Conservation (phyloP, 1,140 invertebrate genomes). For the Drosophila aff. region DNA sequence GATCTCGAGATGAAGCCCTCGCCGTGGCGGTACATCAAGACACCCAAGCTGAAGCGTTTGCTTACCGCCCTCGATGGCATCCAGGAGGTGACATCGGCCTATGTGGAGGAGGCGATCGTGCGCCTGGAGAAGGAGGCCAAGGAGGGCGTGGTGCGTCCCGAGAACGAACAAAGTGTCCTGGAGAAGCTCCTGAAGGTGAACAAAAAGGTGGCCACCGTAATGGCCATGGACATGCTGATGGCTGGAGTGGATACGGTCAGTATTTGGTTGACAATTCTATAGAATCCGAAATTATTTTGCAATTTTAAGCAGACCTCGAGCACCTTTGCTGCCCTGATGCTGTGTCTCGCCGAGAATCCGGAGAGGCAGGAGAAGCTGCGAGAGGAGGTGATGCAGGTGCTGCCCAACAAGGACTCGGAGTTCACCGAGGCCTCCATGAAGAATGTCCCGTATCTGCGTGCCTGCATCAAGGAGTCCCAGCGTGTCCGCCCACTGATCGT, state of each 20-base stretch:
- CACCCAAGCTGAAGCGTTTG: slow-evolving; percentile 86
- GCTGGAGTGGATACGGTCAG: slow-evolving; percentile 84
- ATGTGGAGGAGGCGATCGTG: slow-evolving; percentile 70
- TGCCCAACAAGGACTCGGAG: slow-evolving; percentile 85
- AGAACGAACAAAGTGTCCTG: slow-evolving; percentile 77
- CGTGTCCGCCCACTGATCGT: slow-evolving; percentile 86
- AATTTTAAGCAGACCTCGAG: slow-evolving; percentile 50
- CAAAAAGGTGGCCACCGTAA: slow-evolving; percentile 84
- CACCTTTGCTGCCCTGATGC: slow-evolving; percentile 40
- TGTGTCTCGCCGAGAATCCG: slow-evolving; percentile 88
- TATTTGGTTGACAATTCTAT: no score
- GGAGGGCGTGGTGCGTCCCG: slow-evolving; percentile 35
- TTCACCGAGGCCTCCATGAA: slow-evolving; percentile 87
- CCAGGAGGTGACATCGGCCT: slow-evolving; percentile 41
- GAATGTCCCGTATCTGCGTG: slow-evolving; percentile 88
- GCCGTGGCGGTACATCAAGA: slow-evolving; percentile 88
- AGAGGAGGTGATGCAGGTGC: slow-evolving; percentile 88
- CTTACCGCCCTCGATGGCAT: slow-evolving; percentile 85
- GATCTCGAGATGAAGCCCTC: slow-evolving; percentile 88
- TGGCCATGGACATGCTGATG: slow-evolving; percentile 84
- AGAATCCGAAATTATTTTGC: not conserved
- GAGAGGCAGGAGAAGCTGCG: slow-evolving; percentile 90
- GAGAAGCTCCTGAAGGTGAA: slow-evolving; percentile 85
- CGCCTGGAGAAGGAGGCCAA: slow-evolving; percentile 61
- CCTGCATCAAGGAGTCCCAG: slow-evolving; percentile 88